A percentile compares a stretch with the other conserved stretches of the same genome.
Conservation (phyloP, 2,113 vertebrate species). For the Rhinopomastus cyanomelas region DNA sequence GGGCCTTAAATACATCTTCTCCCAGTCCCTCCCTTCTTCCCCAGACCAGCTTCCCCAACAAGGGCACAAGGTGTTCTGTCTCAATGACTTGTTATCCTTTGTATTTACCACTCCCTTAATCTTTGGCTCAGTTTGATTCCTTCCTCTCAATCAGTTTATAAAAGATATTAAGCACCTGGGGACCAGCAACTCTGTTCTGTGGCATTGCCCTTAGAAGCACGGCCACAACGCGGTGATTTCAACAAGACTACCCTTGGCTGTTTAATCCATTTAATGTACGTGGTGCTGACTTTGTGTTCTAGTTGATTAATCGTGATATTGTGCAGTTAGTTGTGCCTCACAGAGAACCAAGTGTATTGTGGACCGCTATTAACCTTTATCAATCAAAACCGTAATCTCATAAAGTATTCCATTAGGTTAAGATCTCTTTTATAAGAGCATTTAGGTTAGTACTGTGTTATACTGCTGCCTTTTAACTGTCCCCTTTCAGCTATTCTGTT, state of each 20-base stretch:
- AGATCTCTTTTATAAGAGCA: neutral
- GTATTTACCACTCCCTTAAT: neutral
- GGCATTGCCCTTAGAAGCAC: neutral
- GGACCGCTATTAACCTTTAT: slow-evolving; percentile 21
- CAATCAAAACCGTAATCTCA: slow-evolving; percentile 16
- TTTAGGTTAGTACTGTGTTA: neutral
- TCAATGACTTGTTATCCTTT: neutral
- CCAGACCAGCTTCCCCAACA: no score
- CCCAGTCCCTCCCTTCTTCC: no score
- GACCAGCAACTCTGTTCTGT: neutral
- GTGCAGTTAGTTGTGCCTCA: neutral
- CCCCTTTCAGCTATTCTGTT: neutral
- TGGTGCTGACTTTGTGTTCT: neutral
- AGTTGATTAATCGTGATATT: slow-evolving; percentile 12
- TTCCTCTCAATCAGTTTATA: neutral
- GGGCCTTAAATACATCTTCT: no score
- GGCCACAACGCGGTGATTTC: neutral
- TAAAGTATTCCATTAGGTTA: slow-evolving; percentile 15
- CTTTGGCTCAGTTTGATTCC: neutral
- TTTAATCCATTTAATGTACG: slow-evolving; percentile 8
- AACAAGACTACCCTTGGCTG: neutral
- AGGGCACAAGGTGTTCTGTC: neutral
- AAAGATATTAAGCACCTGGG: neutral
- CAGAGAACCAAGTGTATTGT: neutral
- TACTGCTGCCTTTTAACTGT: neutral